Conservation (phyloP, 2,113 vertebrate species). For the Gobius niger region DNA sequence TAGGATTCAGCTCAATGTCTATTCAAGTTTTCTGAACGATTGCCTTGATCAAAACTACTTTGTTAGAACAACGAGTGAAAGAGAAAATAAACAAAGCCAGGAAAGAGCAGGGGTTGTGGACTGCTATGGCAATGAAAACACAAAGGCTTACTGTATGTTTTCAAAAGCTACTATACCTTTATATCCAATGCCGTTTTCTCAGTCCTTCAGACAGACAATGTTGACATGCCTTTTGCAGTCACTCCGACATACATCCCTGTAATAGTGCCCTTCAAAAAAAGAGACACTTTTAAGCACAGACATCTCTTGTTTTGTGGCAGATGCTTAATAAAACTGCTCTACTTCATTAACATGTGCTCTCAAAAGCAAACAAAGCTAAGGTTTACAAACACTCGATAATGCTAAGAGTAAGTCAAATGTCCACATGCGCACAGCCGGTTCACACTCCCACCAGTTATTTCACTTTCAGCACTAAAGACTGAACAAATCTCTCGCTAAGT, state of each 20-base stretch:
- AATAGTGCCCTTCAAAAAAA: constrained; percentile 45
- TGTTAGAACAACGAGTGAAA: no score
- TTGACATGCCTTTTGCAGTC: constrained; percentile 63
- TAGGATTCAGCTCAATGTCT: no score
- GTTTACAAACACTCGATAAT: constrained; percentile 35
- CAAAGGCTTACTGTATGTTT: background rate
- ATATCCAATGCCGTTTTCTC: constrained; percentile 40
- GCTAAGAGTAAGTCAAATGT: constrained; percentile 37
- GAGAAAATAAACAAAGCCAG: constrained; percentile 61
- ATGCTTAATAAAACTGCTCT: constrained; percentile 25
- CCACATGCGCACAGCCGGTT: constrained; percentile 35
- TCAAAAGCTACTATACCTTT: background rate
- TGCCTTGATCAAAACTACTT: no score
- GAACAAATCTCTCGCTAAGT: constrained; percentile 52
- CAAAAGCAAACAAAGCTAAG: constrained; percentile 40
- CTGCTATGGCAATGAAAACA: constrained; percentile 26
- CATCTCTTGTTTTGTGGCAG: constrained; percentile 37
- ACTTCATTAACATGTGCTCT: constrained; percentile 37
- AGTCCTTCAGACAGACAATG: constrained; percentile 53
- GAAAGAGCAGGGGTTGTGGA: constrained; percentile 7
- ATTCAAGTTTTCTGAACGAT: no score
- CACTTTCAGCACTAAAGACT: constrained; percentile 44
- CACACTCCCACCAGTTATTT: constrained; percentile 53
- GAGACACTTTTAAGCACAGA: constrained; percentile 28
- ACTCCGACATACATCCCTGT: constrained; percentile 35